These are phyloP conservation scores for Thalassarche chlororhynchos DNA, from an alignment of 2,113 vertebrate species.

Conservation along the genomic window DNA sequence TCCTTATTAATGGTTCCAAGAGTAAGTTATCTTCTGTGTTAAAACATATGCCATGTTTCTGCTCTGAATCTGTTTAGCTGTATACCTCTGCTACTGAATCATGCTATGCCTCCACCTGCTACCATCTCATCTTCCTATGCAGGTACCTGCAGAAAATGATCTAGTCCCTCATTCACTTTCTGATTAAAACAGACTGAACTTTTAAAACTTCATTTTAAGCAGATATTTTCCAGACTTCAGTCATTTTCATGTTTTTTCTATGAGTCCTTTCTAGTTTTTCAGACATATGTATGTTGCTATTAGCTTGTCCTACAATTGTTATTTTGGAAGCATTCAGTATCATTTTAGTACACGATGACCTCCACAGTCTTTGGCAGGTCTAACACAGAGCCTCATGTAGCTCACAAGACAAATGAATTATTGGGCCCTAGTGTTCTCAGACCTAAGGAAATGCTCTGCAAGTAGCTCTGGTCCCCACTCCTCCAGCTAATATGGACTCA, in stretches of 20 bases:
- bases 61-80: neutral
- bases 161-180: neutral
- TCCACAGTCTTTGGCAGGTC: neutral
- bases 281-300: neutral
- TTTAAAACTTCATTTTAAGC: neutral
- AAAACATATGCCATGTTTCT: neutral
- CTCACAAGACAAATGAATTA: neutral
- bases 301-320: neutral
- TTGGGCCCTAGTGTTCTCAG: neutral
- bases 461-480: neutral
- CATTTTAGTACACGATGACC: neutral
- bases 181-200: neutral
- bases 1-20: neutral
- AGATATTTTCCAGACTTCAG: neutral
- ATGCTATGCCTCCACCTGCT: neutral
- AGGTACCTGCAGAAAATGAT: neutral
- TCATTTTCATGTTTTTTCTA: neutral
- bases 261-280: neutral
- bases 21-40: neutral
- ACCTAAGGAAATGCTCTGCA: neutral
- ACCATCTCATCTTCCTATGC: neutral
- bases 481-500: neutral
- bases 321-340: neutral
- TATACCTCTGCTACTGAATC: neutral
- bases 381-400: neutral